Evolutionary conservation across 2,113 vertebrate species (phyloP).

Genomic region (Illadopsis cleaveri): DNA sequence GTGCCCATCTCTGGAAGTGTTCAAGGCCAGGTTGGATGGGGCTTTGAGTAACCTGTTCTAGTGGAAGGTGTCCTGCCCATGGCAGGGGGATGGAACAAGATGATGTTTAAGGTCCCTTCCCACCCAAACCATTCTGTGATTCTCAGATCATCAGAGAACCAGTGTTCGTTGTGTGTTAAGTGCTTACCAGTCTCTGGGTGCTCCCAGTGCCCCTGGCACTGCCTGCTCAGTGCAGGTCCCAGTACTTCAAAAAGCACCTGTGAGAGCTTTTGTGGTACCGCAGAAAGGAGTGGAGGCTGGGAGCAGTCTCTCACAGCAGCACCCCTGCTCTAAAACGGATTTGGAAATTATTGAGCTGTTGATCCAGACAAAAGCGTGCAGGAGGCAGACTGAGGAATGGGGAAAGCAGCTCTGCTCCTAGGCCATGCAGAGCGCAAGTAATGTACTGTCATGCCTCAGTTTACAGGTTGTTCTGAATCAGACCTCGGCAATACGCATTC

Average conservation of each 20-base stretch:
- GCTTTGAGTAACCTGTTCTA: background rate
- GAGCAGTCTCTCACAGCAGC: background rate
- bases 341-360: background rate
- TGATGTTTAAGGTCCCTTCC: background rate
- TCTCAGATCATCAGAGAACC: background rate
- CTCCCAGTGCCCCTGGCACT: background rate
- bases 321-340: background rate
- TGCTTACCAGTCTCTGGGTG: background rate
- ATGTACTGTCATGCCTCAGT: background rate
- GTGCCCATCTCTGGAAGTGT: background rate
- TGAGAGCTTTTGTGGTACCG: background rate
- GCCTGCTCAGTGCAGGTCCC: background rate
- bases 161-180: background rate
- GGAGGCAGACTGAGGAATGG: background rate
- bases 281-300: fast-evolving
- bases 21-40: background rate
- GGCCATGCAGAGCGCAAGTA: fast-evolving
- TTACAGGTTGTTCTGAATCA: background rate
- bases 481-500: background rate
- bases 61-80: background rate
- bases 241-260: background rate
- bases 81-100: background rate
- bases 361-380: background rate
- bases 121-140: background rate
- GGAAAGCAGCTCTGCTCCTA: background rate